Conservation (phyloP, 1,140 invertebrate genomes). For the Vanessa tameamea region DNA sequence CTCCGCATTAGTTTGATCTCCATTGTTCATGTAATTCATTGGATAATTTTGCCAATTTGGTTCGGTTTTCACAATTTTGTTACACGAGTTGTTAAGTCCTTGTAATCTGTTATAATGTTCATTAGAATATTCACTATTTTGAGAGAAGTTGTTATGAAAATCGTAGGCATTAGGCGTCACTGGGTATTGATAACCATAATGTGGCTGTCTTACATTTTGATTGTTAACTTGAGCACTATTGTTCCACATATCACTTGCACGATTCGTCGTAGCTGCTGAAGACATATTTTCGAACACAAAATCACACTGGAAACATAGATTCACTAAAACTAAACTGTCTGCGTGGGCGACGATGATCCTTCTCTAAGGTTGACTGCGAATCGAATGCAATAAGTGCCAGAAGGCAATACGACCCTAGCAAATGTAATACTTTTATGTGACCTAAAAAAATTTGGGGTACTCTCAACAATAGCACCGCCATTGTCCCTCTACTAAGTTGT, state of each 20-base stretch:
- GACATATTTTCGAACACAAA: constrained; percentile 50
- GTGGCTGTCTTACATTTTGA: constrained; percentile 52
- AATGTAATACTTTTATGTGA: constrained; percentile 79
- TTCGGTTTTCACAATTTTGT: constrained; percentile 61
- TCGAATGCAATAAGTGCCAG: constrained; percentile 71
- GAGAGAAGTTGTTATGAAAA: constrained; percentile 53
- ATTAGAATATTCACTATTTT: constrained; percentile 54
- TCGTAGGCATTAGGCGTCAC: constrained; percentile 45
- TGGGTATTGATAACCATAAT: constrained; percentile 53
- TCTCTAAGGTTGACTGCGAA: constrained; percentile 68
- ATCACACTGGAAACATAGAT: constrained; percentile 38
- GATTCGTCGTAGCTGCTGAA: constrained; percentile 59
- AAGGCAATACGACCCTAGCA: constrained; percentile 71
- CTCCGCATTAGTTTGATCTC: constrained; percentile 52
- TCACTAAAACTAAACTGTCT: constrained; percentile 47
- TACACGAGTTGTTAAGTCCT: constrained; percentile 1
- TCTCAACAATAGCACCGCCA: constrained; percentile 74
- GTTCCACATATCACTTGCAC: constrained; percentile 71
- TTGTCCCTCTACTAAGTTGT: constrained; percentile 76
- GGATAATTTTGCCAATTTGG: constrained; percentile 62
- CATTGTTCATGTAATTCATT: constrained; percentile 44
- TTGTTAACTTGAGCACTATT: constrained; percentile 55
- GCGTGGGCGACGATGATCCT: constrained; percentile 66
- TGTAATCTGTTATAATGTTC: constrained; percentile 36
- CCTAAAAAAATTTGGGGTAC: constrained; percentile 80